Base-by-base conservation (phyloP, 2,797 vertebrate genomes). In the Bovichtus diacanthus region DNA sequence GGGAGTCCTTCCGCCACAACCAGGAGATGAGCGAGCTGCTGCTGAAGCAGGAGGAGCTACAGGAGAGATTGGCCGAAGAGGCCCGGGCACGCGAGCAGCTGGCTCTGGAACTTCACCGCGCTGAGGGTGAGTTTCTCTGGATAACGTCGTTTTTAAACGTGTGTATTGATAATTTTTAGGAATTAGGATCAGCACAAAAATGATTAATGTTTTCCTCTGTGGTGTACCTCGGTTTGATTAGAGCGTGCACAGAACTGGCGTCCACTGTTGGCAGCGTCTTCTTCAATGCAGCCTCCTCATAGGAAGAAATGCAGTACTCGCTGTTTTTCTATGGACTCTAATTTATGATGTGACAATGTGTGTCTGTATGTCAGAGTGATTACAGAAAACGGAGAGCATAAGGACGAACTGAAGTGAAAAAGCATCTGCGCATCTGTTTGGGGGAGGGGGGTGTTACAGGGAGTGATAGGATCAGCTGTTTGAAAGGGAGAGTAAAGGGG, bases 1-100 rank as follows among this genome's bases (percentile, higher is more conserved):
- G 94, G 71, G 97, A 99, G 84, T 98, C 97, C 34, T 97, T 98
- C 94, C 96, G 94, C 84, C 96, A 96, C 82, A 97, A 96, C 21
- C 93, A 96, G 88, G 97, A 99, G 93, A 96, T 96, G 25, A 91
- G 90, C 11, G 97, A 97, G 64, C 96, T 96, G 68, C 84, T 96
- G 34, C 95, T 88, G 87, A 96, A 95, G 88, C 98, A 98, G 80
- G 97, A 99, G 78, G 98, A 99, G 74, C 94, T 99, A 47, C 97
- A 96, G 90, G 97, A 98, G 81, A 94, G 93, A 72, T 85, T 98
- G 76, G 78, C 85, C 0, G 97, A 99, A 85, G 98, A 99, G 95
- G 92, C 79, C 25, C 93, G 91, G 70, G 94, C 96, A 9, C 95
- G 97, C 49, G 97, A 99, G 87, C 96, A 97, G 79, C 93, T 99